Conservation (phyloP, 2,888 invertebrate genomes). For the Tipula confusa region DNA sequence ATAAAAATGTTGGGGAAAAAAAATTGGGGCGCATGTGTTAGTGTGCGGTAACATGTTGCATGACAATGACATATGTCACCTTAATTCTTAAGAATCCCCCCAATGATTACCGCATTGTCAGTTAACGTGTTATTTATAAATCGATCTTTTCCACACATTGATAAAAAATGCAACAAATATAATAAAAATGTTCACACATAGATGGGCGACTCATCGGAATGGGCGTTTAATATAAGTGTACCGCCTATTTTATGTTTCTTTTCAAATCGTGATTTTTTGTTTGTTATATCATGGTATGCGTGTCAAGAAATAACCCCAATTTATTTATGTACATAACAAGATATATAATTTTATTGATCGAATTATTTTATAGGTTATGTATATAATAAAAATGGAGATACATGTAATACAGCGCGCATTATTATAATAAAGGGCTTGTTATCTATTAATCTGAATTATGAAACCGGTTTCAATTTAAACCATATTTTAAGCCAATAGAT, state of each 20-base stretch:
- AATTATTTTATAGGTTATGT: not conserved
- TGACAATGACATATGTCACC: not conserved
- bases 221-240: not conserved
- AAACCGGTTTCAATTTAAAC: no score
- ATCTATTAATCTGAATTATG: no score
- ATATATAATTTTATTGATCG: not conserved
- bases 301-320: not conserved
- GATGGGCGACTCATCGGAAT: not conserved
- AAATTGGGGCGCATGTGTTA: not conserved
- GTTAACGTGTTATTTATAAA: not conserved
- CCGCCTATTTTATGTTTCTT: not conserved
- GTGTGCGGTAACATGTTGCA: not conserved
- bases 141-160: not conserved
- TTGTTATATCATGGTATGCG: not conserved
- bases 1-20: not conserved
- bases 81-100: not conserved
- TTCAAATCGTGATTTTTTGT: not conserved
- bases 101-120: not conserved
- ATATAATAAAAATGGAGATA: not conserved
- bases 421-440: not conserved
- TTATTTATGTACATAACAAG: not conserved
- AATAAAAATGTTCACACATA: slow-evolving; percentile 29
- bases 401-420: no score
- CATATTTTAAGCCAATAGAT: no score
- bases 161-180: not conserved